A percentile compares a stretch with the other conserved stretches of the same genome.
phyloP scores from a whole-genome alignment of 1,140 invertebrate genomes.

The Drosophila kikkawai region DNA sequence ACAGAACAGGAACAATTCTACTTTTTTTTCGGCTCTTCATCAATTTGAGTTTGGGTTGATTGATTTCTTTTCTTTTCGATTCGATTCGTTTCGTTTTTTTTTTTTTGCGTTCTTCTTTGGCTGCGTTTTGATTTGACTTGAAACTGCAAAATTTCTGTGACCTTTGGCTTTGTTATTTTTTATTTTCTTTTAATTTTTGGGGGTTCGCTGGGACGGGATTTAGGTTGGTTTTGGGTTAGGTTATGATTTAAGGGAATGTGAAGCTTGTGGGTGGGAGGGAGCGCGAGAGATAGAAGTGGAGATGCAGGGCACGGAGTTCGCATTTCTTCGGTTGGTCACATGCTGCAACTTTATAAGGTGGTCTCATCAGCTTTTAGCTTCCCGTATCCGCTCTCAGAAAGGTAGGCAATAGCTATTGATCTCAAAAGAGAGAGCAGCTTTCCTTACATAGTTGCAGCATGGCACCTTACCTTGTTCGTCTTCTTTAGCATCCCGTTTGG shows the following conservation, averaged over 20 bases:
- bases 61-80: slow-evolving; percentile 3
- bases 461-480: slow-evolving; percentile 12
- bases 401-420: no score
- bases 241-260: neutral
- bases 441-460: neutral
- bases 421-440: neutral
- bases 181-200: slow-evolving; percentile 4
- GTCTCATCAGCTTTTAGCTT: neutral
- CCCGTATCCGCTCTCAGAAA: neutral
- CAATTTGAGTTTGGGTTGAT: slow-evolving; percentile 14
- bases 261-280: slow-evolving; percentile 12
- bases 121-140: slow-evolving; percentile 29
- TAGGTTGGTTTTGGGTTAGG: slow-evolving; percentile 19
- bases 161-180: slow-evolving; percentile 40
- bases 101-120: slow-evolving; percentile 29
- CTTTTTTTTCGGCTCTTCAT: slow-evolving; percentile 43
- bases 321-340: neutral
- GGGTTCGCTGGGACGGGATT: slow-evolving; percentile 8
- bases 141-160: slow-evolving; percentile 51
- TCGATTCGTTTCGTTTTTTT: slow-evolving; percentile 23
- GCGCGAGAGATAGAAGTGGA: neutral
- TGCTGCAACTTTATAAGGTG: neutral
- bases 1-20: slow-evolving; percentile 85
- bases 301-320: slow-evolving; percentile 6
- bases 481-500: slow-evolving; percentile 12